Evolutionary conservation across 2,113 vertebrate species (phyloP), one percentile per base, ranked within the genome.

Genomic region (Heterotis niloticus): DNA sequence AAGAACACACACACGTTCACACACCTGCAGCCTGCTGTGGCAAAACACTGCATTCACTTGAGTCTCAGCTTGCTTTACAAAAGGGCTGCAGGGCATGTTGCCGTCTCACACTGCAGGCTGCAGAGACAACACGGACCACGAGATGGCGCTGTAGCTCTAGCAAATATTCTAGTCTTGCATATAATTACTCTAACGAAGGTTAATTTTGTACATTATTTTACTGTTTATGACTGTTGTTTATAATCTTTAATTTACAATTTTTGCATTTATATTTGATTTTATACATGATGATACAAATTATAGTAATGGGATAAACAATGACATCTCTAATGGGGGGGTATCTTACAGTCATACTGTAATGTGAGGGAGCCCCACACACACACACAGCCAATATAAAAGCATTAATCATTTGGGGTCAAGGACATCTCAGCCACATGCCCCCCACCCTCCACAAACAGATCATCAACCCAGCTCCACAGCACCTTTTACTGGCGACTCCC

Each of bases 1-100:
- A 93, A 96, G 91, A 57, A 60, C 52, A 81, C 52, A 81, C 52
- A 24, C 24, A 20, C 5, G 18, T 57, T 17, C 66, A 59, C 23
- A 78, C 24, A 59, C 57, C 24, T 66, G 7, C 18, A 5, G 24
- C 14, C 44, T 71, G 44, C 34, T 44, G 34, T 7, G 7, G 34
- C 7, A 7, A 64, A 14, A n/a, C 64, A 11, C 16, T 68, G 16
- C 26, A 29, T 68, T 34, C 12, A 71, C 17, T 66, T 28, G 17
- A 10, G 26, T 13, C 24, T 65, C 59, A 14, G 18, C 16, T n/a
- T 23, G 44, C n/a, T 52, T 23, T 76, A 44, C n/a, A 51, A 29
- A 64, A 44, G 28, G 67, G 17, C 18, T 18, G 23, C 70, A 16
- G 10, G 51, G 23, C 51, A 26, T 26, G 17, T 20, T 12, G 7